phyloP scores from a whole-genome alignment of 2,888 invertebrate genomes.

The Microdon myrmicae region DNA sequence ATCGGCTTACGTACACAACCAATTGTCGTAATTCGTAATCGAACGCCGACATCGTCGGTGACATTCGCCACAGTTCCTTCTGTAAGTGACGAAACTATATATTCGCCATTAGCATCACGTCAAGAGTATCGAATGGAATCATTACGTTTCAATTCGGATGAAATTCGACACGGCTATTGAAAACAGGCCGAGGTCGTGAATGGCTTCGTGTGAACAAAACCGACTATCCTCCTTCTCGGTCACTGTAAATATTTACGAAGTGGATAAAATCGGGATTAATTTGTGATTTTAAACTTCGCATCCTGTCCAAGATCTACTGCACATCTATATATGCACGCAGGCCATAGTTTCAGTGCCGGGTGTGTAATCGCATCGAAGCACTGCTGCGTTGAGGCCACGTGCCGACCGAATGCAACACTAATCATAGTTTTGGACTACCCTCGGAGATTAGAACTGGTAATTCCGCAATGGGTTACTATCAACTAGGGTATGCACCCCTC shows the following conservation, averaged over 20 bases:
- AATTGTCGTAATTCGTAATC: constrained; percentile 40
- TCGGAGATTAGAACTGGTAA: constrained; percentile 27
- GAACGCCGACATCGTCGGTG: constrained; percentile 16
- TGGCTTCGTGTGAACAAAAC: constrained; percentile 1
- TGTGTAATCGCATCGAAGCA: constrained; percentile 46
- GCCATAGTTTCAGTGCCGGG: constrained; percentile 28
- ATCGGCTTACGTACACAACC: constrained; percentile 50
- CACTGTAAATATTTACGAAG: constrained; percentile 47
- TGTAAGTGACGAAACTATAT: constrained; percentile 47
- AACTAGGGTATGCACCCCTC: constrained; percentile 19
- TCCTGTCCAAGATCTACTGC: constrained; percentile 31
- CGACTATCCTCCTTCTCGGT: constrained; percentile 17
- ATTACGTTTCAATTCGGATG: constrained; percentile 41
- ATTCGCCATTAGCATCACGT: constrained; percentile 37
- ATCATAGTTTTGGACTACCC: constrained; percentile 37
- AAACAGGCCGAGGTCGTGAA: constrained; percentile 16
- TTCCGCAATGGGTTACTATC: constrained; percentile 27
- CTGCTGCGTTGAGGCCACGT: constrained; percentile 35
- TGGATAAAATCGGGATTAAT: constrained; percentile 52
- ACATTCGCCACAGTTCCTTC: constrained; percentile 20
- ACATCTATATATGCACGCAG: constrained; percentile 19
- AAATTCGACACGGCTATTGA: constrained; percentile 46
- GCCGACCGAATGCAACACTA: constrained; percentile 47
- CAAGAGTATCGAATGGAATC: constrained; percentile 37
- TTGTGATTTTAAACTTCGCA: constrained; percentile 51